Percentiles rank a stretch among this genome's conserved stretches.
phyloP scores from a whole-genome alignment of 1,140 invertebrate species.

The Carposina sasakii region DNA sequence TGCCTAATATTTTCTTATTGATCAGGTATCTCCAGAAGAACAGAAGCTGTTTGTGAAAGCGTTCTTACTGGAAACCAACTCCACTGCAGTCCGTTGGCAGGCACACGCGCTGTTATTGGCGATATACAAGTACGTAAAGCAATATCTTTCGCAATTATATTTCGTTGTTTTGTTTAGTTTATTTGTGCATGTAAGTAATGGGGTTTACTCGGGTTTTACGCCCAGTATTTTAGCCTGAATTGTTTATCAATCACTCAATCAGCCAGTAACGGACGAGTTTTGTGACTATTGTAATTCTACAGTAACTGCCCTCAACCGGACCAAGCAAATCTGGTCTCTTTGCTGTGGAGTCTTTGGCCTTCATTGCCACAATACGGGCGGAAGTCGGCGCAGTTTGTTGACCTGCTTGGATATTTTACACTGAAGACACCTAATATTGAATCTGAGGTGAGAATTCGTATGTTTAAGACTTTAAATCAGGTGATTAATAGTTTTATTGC shows the following conservation, averaged over 20 bases:
- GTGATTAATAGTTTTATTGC: no score
- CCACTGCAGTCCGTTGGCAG: slow-evolving; percentile 94
- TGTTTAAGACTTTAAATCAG: background rate
- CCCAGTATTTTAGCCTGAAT: no score
- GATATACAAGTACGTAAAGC: slow-evolving; percentile 82
- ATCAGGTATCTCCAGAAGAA: slow-evolving; percentile 69
- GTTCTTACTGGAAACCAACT: slow-evolving; percentile 95
- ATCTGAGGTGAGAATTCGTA: slow-evolving; percentile 59
- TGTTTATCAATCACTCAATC: no score
- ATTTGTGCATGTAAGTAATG: no score
- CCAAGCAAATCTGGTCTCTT: slow-evolving; percentile 85
- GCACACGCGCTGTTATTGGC: slow-evolving; percentile 91
- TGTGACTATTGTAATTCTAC: no score
- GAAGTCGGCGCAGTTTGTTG: slow-evolving; percentile 96
- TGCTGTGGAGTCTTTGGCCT: slow-evolving; percentile 95
- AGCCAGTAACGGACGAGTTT: no score
- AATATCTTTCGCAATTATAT: background rate
- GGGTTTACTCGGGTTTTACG: no score
- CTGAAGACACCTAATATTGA: slow-evolving; percentile 81
- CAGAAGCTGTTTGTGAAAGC: slow-evolving; percentile 86
- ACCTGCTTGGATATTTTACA: slow-evolving; percentile 94
- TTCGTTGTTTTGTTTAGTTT: background rate
- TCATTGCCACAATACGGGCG: slow-evolving; percentile 91
- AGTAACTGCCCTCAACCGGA: slow-evolving; percentile 84
- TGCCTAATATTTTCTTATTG: no score